Conservation (phyloP, 2,113 vertebrate species). For the Hepsetus odoe region DNA sequence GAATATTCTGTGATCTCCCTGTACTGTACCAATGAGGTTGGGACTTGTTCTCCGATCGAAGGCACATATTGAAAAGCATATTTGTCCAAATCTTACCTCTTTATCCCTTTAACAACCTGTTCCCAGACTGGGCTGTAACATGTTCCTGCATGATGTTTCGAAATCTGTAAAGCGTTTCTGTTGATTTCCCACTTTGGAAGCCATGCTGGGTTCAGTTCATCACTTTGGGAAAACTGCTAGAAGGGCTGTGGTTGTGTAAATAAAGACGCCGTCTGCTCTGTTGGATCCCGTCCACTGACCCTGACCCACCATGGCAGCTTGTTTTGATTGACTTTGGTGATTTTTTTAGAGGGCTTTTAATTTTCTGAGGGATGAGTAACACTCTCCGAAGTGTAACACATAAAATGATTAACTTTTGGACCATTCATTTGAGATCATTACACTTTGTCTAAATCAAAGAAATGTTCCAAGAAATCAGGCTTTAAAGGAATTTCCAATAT, state of each 20-base stretch:
- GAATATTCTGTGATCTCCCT: constrained; percentile 72
- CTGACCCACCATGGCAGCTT: constrained; percentile 87
- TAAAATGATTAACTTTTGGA: not conserved
- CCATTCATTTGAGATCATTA: not conserved
- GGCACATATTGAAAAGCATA: constrained; percentile 42
- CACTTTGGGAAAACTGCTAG: constrained; percentile 76
- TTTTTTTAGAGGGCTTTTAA: constrained; percentile 48
- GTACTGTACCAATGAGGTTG: constrained; percentile 79
- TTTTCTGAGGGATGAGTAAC: constrained; percentile 54
- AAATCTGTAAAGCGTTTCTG: constrained; percentile 66
- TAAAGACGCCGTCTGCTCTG: constrained; percentile 77
- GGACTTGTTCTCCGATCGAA: constrained; percentile 53
- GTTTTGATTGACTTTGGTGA: constrained; percentile 68
- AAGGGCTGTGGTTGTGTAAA: constrained; percentile 89
- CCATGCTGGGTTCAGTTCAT: constrained; percentile 60
- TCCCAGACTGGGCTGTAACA: constrained; percentile 72
- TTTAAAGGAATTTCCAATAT: too few species aligned
- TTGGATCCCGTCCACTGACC: constrained; percentile 85
- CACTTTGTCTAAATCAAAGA: not conserved
- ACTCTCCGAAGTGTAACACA: constrained; percentile 1
- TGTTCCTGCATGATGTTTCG: constrained; percentile 77
- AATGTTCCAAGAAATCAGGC: not conserved
- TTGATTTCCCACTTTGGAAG: constrained; percentile 63
- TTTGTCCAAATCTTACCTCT: constrained; percentile 61
- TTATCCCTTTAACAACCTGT: constrained; percentile 73